phyloP scores from a whole-genome alignment of 2,888 invertebrate genomes.

The Zaprionus bogoriensis region DNA sequence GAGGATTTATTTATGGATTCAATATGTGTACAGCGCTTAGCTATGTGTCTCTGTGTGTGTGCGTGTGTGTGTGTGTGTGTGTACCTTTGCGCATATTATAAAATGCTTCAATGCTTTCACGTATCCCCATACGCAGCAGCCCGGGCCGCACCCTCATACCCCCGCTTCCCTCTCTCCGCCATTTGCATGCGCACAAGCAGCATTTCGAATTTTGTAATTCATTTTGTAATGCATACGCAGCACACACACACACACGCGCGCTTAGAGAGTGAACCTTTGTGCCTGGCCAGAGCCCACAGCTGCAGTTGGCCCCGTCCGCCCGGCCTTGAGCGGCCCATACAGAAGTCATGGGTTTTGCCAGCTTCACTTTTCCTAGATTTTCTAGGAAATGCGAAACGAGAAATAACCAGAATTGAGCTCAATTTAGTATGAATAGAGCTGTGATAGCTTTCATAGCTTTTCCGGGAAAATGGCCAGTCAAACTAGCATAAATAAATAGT shows the following conservation, averaged over 20 bases:
- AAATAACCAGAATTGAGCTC: no score
- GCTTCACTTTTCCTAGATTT: no score
- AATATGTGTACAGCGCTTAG: conserved; percentile 66
- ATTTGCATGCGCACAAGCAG: conserved; percentile 57
- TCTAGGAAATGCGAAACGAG: no score
- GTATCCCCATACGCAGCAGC: not conserved
- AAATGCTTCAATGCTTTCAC: conserved; percentile 54
- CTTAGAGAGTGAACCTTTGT: conserved; percentile 13
- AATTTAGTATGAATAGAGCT: no score
- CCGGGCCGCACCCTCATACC: not conserved
- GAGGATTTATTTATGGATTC: conserved; percentile 77
- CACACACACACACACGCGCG: not conserved
- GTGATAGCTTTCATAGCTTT: no score
- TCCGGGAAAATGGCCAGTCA: no score
- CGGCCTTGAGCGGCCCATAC: not conserved
- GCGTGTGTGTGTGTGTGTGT: conserved; percentile 1
- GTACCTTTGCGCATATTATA: conserved; percentile 53
- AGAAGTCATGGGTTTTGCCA: no score
- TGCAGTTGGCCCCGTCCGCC: not conserved
- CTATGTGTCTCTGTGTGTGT: conserved; percentile 9
- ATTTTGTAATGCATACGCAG: conserved; percentile 63
- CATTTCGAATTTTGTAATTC: conserved; percentile 59
- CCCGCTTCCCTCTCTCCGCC: no score
- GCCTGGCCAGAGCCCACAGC: not conserved
- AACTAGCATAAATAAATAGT: no score